Conservation (phyloP, 1,140 invertebrate genomes). For the Heliconius himera region DNA sequence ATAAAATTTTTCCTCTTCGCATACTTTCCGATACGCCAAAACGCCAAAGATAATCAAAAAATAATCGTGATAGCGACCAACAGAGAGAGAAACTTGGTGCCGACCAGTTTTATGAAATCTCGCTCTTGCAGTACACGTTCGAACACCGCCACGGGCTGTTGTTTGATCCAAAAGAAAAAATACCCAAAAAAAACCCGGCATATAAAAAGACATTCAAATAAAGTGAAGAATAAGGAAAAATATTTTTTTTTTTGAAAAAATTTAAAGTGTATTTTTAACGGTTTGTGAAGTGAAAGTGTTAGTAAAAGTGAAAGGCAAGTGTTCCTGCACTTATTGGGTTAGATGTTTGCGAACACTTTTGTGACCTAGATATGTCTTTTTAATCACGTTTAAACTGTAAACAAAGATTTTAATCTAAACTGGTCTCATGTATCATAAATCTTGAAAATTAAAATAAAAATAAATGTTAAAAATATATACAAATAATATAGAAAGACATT, state of each 20-base stretch:
- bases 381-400: slow-evolving; percentile 4
- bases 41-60: slow-evolving; percentile 48
- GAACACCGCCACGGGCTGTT: slow-evolving; percentile 41
- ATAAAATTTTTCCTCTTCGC: slow-evolving; percentile 55
- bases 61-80: slow-evolving; percentile 59
- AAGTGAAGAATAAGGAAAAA: not conserved
- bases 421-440: not conserved
- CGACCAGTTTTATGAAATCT: slow-evolving; percentile 62
- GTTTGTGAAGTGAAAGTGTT: slow-evolving; percentile 66
- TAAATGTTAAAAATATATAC: not conserved
- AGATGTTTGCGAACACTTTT: slow-evolving; percentile 50
- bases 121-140: slow-evolving; percentile 39
- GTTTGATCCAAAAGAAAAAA: slow-evolving; percentile 30
- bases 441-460: not conserved
- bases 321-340: slow-evolving; percentile 55
- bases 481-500: not conserved
- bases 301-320: slow-evolving; percentile 71
- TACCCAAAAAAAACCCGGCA: slow-evolving; percentile 28
- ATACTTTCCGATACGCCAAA: slow-evolving; percentile 45
- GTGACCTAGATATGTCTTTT: slow-evolving; percentile 41
- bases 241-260: not conserved
- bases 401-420: slow-evolving; percentile 3
- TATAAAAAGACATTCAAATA: not conserved
- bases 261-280: slow-evolving; percentile 32
- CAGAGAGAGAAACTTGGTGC: slow-evolving; percentile 47